Evolutionary conservation across 1,140 invertebrate genomes (phyloP).

Genomic region (Pseudobourletiella spinata): DNA sequence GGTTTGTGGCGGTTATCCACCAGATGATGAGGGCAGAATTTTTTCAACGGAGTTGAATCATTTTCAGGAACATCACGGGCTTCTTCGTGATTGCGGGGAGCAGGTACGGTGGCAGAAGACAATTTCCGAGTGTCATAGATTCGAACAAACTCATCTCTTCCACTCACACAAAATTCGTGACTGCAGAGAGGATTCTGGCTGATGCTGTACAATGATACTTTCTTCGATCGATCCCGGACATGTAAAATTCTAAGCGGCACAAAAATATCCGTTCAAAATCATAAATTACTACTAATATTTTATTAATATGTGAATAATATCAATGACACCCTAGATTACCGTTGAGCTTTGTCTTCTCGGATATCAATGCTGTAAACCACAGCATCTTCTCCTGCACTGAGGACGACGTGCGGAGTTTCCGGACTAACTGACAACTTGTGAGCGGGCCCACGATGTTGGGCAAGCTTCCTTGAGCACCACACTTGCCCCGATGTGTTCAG

Average conservation of each 20-base stretch:
- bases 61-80: neutral
- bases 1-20: conserved; percentile 40
- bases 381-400: conserved; percentile 83
- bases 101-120: conserved; percentile 4
- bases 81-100: neutral
- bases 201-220: conserved; percentile 75
- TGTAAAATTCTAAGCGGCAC: conserved; percentile 52
- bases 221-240: conserved; percentile 51
- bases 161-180: conserved; percentile 71
- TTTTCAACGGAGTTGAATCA: conserved; percentile 43
- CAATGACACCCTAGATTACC: conserved; percentile 42
- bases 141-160: conserved; percentile 50
- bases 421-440: conserved; percentile 68
- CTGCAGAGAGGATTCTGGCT: conserved; percentile 67
- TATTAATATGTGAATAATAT: neutral
- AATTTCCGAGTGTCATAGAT: conserved; percentile 61
- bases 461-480: conserved; percentile 51
- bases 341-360: conserved; percentile 55
- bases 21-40: conserved; percentile 50
- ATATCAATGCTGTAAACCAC: conserved; percentile 72
- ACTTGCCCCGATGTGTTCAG: conserved; percentile 47
- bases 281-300: neutral
- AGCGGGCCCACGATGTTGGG: conserved; percentile 59
- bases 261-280: too few relatives aligned
- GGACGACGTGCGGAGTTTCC: conserved; percentile 64